Evolutionary conservation across 53 echinoderm and acorn worm genomes (phyloP), one percentile per base, ranked within the genome.

Genomic region (Glandiceps talaboti): DNA sequence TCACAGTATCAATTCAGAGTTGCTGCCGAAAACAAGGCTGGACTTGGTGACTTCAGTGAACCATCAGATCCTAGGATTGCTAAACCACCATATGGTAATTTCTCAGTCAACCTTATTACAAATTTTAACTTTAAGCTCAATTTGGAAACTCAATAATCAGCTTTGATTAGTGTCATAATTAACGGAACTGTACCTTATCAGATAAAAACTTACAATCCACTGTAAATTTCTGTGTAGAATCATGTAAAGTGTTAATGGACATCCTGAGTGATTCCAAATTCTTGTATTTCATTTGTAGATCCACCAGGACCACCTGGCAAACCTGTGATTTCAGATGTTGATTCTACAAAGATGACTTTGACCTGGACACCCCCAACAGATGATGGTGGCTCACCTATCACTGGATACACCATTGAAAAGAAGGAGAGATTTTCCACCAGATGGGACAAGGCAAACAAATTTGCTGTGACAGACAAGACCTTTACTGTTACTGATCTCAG

Each of bases 371-470:
- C 93, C 31, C 99, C 99, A 30, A 79, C 81, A 75, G 75, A 29
- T 25, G 91, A 94, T 82, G 99, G 99, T 28, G 99, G 99, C 74
- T 86, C 90, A 33, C 99, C 91, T 26, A 79, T 99, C 79, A 93
- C 93, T 6, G 99, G 99, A 27, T 99, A 94, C 76, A 64, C 91
- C 77, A 91, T 99, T 30, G 99, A 99, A 86, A 99, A 94, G 99
- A 99, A 93, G 79, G 99, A 99, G 73, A 89, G 86, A 33, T 91
- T 91, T 80, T 88, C 86, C 73, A 80, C 86, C 73, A 73, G 99
- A 73, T 99, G 99, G 99, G 77, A 81, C 0, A 94, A 94, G 84
- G 99, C 93, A 33, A 99, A 94, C 73, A 93, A 94, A 86, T 93
- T 91, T 29, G 87, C 99, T 28, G 93, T 99, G 74, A 74, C 85